phyloP scores from a whole-genome alignment of 2,888 invertebrate species.

The Lordiphosa fenestrarum region DNA sequence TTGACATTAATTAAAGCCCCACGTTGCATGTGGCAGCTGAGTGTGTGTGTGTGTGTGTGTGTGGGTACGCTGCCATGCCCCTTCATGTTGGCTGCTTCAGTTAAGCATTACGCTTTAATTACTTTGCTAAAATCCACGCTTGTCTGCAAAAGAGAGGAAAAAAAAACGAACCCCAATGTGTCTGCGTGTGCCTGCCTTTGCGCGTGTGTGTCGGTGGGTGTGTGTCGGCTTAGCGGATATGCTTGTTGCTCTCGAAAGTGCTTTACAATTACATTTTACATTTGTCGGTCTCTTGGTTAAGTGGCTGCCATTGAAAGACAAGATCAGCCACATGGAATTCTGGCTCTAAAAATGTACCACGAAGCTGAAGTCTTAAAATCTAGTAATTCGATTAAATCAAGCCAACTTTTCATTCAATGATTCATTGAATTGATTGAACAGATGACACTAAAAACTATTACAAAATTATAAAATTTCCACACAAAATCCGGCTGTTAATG shows the following conservation, averaged over 20 bases:
- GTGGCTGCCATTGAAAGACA: background rate
- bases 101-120: constrained; percentile 66
- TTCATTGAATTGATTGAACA: too few relatives aligned
- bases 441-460: too few relatives aligned
- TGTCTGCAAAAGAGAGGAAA: constrained; percentile 38
- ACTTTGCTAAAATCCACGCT: constrained; percentile 66
- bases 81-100: constrained; percentile 47
- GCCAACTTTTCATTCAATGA: too few relatives aligned
- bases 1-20: constrained; percentile 69
- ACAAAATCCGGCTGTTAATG: background rate
- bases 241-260: constrained; percentile 58
- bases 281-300: constrained; percentile 4
- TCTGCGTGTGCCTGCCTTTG: constrained; percentile 3
- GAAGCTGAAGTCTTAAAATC: too few relatives aligned
- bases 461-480: too few relatives aligned
- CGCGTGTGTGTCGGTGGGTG: constrained; percentile 8
- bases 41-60: constrained; percentile 16
- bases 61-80: constrained; percentile 18
- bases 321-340: background rate
- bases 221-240: constrained; percentile 24
- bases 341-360: too few relatives aligned
- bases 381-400: too few relatives aligned
- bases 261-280: constrained; percentile 50
- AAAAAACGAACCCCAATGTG: constrained; percentile 5
- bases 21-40: constrained; percentile 55